Evolutionary conservation across 2,797 vertebrate genomes (phyloP).

Genomic region (Vipera latastei): DNA sequence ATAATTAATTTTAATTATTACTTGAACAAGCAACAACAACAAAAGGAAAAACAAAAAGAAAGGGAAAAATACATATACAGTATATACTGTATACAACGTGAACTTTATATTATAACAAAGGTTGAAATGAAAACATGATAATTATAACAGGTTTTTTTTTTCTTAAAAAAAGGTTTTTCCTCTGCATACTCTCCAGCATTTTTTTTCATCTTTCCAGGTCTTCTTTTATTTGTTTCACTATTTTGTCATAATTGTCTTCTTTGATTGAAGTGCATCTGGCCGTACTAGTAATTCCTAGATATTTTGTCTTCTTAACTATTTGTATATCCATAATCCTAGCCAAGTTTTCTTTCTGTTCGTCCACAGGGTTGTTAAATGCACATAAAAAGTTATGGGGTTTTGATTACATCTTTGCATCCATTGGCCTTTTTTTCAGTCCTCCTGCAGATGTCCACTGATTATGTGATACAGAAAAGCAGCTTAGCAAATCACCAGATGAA

Average conservation of each 20-base stretch:
- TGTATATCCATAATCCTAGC: too few relatives aligned
- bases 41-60: neutral
- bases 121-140: neutral
- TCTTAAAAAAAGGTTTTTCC: neutral
- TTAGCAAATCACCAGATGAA: neutral
- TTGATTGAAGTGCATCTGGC: too few relatives aligned
- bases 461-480: neutral
- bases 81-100: neutral
- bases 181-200: neutral
- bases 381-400: neutral
- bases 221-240: too few relatives aligned
- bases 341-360: too few relatives aligned
- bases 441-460: neutral
- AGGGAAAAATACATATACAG: neutral
- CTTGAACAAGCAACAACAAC: neutral
- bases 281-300: too few relatives aligned
- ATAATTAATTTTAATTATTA: neutral
- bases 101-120: neutral
- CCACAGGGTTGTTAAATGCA: neutral
- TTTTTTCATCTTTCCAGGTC: neutral
- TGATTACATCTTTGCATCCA: neutral
- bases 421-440: neutral
- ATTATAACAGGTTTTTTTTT: neutral
- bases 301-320: too few relatives aligned
- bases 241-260: too few relatives aligned